Conservation (phyloP, 2,113 vertebrate genomes). For the Oryzias curvinotus region DNA sequence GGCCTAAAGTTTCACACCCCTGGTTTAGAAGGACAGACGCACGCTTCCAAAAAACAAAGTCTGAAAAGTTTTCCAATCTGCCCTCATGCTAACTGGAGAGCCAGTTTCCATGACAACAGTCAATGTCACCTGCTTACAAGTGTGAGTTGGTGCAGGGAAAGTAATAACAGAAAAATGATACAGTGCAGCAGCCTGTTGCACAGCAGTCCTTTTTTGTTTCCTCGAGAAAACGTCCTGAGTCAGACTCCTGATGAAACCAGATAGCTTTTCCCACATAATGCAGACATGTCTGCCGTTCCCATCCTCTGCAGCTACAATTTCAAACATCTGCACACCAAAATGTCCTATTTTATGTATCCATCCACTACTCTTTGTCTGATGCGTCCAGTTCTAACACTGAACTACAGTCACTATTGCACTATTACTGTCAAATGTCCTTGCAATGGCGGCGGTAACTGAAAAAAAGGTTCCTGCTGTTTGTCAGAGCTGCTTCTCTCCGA, state of each 20-base stretch:
- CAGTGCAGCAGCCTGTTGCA: not conserved
- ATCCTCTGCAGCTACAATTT: not conserved
- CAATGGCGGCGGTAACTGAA: not conserved
- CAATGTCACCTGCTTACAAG: conserved; percentile 1
- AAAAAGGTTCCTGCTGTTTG: not conserved
- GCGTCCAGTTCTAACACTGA: no score
- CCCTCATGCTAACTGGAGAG: not conserved
- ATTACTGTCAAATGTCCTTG: not conserved
- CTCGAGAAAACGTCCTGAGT: not conserved
- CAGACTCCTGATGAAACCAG: not conserved
- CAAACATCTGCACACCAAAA: not conserved
- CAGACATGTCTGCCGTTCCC: not conserved
- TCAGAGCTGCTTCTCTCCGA: no score
- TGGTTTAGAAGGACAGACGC: no score
- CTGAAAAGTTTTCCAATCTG: not conserved
- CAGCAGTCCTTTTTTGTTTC: not conserved
- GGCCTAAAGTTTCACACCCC: no score
- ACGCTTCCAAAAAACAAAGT: not conserved
- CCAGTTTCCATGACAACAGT: conserved; percentile 27
- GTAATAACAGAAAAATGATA: not conserved
- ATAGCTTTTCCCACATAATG: not conserved
- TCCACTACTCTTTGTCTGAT: no score
- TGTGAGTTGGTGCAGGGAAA: conserved; percentile 9
- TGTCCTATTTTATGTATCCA: no score
- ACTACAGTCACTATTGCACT: no score